Evolutionary conservation across 2,888 invertebrate species (phyloP).

Genomic region (Tolmerus cingulatus): DNA sequence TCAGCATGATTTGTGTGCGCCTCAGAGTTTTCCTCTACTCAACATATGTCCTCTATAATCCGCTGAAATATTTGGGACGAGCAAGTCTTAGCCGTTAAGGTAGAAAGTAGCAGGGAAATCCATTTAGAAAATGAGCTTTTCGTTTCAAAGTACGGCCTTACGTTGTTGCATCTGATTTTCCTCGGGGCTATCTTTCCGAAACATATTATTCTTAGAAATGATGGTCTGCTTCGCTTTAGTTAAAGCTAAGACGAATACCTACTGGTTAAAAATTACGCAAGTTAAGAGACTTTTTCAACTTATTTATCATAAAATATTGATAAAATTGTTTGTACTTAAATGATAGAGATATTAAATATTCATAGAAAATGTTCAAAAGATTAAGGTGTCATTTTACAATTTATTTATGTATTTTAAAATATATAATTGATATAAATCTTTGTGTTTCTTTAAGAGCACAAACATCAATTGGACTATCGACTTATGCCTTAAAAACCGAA

Average conservation of each 20-base stretch:
- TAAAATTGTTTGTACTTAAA: too few species aligned
- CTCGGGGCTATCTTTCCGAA: not conserved
- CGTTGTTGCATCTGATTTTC: constrained; percentile 16
- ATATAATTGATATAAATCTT: too few species aligned
- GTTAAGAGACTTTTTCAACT: not conserved
- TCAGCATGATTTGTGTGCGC: constrained; percentile 6
- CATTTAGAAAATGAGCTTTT: constrained; percentile 23
- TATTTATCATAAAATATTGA: too few species aligned
- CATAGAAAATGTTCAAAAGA: too few species aligned
- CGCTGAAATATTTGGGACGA: not conserved
- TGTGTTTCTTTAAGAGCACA: not conserved
- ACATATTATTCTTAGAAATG: not conserved
- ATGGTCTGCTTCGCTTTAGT: not conserved
- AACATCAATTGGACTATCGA: not conserved
- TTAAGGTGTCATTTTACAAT: too few species aligned
- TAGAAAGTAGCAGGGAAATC: not conserved
- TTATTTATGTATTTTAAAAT: too few species aligned
- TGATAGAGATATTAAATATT: too few species aligned
- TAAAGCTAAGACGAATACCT: not conserved
- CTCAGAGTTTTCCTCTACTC: not conserved
- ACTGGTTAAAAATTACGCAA: not conserved
- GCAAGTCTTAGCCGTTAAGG: not conserved
- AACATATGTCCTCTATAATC: not conserved
- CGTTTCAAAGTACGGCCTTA: not conserved
- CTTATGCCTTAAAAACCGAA: not conserved